A percentile compares a stretch with the other conserved stretches of the same genome.
phyloP scores from a whole-genome alignment of 2,113 vertebrate genomes.

The Ascaphus truei region DNA sequence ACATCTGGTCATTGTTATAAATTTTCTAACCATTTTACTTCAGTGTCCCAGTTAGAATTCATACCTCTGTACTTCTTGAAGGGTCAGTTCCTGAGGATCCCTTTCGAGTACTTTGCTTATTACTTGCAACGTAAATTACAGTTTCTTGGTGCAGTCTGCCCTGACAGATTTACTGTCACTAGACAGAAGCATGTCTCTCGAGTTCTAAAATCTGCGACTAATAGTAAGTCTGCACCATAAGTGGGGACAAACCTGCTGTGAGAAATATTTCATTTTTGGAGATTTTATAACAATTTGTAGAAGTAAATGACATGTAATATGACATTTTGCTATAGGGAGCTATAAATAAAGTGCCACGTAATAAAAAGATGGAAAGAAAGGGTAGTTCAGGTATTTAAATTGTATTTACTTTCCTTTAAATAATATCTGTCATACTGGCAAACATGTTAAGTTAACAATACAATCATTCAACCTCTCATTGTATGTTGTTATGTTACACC shows the following conservation, averaged over 20 bases:
- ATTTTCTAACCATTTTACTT: not conserved
- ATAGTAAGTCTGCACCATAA: slow-evolving; percentile 7
- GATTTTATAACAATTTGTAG: slow-evolving; percentile 63
- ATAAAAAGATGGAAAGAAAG: slow-evolving; percentile 63
- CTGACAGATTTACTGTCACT: not conserved
- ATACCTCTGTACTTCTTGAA: not conserved
- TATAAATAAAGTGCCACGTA: slow-evolving; percentile 62
- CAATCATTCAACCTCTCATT: slow-evolving; percentile 51
- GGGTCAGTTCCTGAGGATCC: not conserved
- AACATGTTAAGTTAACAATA: slow-evolving; percentile 41
- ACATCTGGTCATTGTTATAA: not conserved
- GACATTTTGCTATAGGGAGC: slow-evolving; percentile 56
- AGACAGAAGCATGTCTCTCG: not conserved
- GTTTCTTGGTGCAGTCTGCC: not conserved
- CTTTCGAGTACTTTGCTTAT: not conserved
- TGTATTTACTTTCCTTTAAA: slow-evolving; percentile 58
- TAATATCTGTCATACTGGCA: slow-evolving; percentile 57
- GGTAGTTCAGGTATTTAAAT: slow-evolving; percentile 62
- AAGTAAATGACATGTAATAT: slow-evolving; percentile 56
- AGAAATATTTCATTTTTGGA: slow-evolving; percentile 61
- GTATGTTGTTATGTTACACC: slow-evolving; percentile 37
- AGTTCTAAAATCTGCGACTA: not conserved
- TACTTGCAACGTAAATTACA: not conserved
- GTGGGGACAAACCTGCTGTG: slow-evolving; percentile 53
- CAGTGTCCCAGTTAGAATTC: not conserved